These are phyloP conservation scores for Neolamprologus caudopunctatus DNA, from an alignment of 2,113 vertebrate species.

Conservation along the genomic window DNA sequence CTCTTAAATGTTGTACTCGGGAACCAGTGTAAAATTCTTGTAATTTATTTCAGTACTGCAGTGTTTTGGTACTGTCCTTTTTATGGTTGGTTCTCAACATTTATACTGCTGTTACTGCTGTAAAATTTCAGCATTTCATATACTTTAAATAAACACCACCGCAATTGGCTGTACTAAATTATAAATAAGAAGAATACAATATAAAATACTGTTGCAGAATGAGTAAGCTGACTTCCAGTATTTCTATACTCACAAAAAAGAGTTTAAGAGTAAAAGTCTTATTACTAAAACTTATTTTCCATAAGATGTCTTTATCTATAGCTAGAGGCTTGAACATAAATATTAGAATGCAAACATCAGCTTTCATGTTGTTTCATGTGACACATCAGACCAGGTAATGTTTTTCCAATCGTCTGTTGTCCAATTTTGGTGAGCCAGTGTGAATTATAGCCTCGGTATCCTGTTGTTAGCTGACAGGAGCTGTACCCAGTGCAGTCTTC, in stretches of 20 bases:
- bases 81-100: neutral
- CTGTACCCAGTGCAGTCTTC: neutral
- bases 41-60: neutral
- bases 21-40: neutral
- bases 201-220: neutral
- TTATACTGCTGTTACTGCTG: neutral
- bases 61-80: neutral
- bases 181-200: neutral
- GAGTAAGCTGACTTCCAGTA: neutral
- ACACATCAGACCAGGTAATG: neutral
- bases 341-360: neutral
- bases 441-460: neutral
- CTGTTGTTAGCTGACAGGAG: neutral
- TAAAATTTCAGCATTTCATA: neutral
- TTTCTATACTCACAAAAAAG: neutral
- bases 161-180: neutral
- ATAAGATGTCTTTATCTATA: neutral
- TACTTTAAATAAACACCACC: neutral
- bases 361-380: neutral
- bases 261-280: neutral
- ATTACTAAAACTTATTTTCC: neutral
- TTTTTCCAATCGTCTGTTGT: neutral
- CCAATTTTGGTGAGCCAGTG: neutral
- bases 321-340: neutral
- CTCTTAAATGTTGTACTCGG: neutral